Percentiles rank a stretch among this genome's conserved stretches.
Conservation (phyloP, 2,113 vertebrate genomes). For the Paramormyrops kingsleyae region DNA sequence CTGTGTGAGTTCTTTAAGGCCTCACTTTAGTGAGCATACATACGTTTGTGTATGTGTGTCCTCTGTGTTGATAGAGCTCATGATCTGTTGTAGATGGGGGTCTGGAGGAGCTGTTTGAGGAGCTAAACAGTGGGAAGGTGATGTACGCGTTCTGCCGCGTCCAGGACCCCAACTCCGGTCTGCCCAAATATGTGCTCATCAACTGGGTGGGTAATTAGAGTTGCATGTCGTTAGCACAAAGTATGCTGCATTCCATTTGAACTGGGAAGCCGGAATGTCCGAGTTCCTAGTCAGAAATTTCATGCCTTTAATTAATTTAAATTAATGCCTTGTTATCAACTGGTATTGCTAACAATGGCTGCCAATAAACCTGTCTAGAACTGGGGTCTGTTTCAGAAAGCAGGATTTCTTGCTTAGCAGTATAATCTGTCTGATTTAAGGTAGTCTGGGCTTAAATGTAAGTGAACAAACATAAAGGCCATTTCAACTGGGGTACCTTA, state of each 20-base stretch:
- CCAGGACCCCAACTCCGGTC: constrained; percentile 79
- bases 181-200: constrained; percentile 88
- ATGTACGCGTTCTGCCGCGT: constrained; percentile 96
- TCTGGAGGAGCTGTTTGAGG: constrained; percentile 87
- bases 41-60: not conserved
- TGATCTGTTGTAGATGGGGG: constrained; percentile 67
- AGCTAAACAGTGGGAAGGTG: constrained; percentile 88
- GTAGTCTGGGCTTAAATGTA: not conserved
- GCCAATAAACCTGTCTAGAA: not conserved
- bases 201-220: constrained; percentile 78
- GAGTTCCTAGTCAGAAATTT: not conserved
- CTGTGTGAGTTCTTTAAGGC: not conserved
- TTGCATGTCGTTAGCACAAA: not conserved
- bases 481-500: no score
- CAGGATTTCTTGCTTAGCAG: not conserved
- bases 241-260: not conserved
- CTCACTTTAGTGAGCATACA: not conserved
- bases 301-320: no score
- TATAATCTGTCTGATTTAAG: not conserved
- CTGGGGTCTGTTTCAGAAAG: not conserved
- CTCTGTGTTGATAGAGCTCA: not conserved
- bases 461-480: not conserved
- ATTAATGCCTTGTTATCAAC: not conserved
- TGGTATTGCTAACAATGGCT: not conserved
- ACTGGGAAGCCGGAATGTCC: not conserved